These are phyloP conservation scores for Ophioninae sp. DNA, from an alignment of 2,888 invertebrate genomes.

Conservation along the genomic window DNA sequence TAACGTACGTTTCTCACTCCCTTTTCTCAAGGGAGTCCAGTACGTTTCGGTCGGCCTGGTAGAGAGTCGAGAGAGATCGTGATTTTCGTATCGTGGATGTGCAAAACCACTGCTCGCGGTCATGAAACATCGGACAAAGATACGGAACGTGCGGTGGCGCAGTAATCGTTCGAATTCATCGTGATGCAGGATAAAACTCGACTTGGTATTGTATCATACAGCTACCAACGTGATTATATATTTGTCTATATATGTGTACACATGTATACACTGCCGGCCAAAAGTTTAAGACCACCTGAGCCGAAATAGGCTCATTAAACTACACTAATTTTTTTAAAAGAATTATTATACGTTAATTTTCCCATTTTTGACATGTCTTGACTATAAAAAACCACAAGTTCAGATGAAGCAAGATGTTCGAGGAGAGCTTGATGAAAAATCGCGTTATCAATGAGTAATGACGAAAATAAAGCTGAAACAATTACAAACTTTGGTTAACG, in stretches of 20 bases:
- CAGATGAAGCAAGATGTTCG: no score
- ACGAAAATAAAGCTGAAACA: no score
- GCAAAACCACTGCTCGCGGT: constrained; percentile 35
- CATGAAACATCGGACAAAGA: constrained; percentile 52
- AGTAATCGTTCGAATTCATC: constrained; percentile 56
- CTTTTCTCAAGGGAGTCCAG: not conserved
- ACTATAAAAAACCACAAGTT: no score
- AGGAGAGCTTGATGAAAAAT: no score
- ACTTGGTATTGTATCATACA: constrained; percentile 20
- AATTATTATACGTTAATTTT: no score
- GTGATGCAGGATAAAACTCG: constrained; percentile 36
- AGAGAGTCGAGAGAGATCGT: constrained; percentile 31
- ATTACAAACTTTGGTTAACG: no score
- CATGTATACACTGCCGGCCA: not conserved
- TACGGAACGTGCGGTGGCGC: constrained; percentile 9
- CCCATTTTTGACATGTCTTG: no score
- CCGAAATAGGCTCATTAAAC: no score
- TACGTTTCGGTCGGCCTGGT: not conserved
- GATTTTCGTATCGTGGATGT: constrained; percentile 50
- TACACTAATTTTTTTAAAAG: no score
- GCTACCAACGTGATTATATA: not conserved
- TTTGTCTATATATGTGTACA: not conserved
- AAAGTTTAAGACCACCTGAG: no score
- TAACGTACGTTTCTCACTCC: not conserved
- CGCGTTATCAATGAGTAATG: no score